A percentile compares a stretch with the other conserved stretches of the same genome.
Conservation (phyloP, 2,113 vertebrate species). For the Sakesphorus luctuosus region DNA sequence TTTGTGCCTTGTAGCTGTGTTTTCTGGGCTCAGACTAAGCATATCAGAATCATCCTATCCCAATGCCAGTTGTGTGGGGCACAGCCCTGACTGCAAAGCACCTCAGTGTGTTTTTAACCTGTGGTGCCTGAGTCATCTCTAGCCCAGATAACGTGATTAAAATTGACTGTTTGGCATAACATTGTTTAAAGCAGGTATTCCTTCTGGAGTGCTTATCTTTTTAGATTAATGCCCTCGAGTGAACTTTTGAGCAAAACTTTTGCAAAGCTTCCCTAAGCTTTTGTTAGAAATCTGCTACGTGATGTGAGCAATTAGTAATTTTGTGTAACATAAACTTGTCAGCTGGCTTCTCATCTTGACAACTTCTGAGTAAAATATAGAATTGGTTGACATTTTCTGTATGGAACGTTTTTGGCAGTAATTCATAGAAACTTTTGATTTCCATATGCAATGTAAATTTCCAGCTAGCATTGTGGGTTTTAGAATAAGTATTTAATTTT, state of each 20-base stretch:
- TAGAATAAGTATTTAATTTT: slow-evolving; percentile 18
- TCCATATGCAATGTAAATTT: not conserved
- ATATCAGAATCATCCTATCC: not conserved
- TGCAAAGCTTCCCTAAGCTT: slow-evolving; percentile 24
- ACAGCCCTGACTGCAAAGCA: not conserved
- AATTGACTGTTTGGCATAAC: not conserved
- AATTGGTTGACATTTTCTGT: slow-evolving; percentile 34
- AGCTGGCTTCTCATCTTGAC: slow-evolving; percentile 63
- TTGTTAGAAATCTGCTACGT: slow-evolving; percentile 33
- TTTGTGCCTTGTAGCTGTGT: accelerated
- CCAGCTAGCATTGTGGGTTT: slow-evolving; percentile 7
- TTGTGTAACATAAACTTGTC: slow-evolving; percentile 34
- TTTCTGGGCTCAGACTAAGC: not conserved
- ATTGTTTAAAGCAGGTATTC: slow-evolving; percentile 3
- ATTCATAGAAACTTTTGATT: slow-evolving; percentile 11
- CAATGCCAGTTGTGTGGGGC: not conserved
- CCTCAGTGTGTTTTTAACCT: not conserved
- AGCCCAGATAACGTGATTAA: not conserved
- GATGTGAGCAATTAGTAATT: slow-evolving; percentile 70
- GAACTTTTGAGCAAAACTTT: slow-evolving; percentile 22
- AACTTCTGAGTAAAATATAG: slow-evolving; percentile 23
- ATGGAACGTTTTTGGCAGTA: slow-evolving; percentile 30
- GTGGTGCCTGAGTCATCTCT: not conserved
- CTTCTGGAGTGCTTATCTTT: slow-evolving; percentile 2
- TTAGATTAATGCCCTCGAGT: slow-evolving; percentile 18